Conservation (phyloP, 2,888 invertebrate genomes). For the Sicus ferrugineus region DNA sequence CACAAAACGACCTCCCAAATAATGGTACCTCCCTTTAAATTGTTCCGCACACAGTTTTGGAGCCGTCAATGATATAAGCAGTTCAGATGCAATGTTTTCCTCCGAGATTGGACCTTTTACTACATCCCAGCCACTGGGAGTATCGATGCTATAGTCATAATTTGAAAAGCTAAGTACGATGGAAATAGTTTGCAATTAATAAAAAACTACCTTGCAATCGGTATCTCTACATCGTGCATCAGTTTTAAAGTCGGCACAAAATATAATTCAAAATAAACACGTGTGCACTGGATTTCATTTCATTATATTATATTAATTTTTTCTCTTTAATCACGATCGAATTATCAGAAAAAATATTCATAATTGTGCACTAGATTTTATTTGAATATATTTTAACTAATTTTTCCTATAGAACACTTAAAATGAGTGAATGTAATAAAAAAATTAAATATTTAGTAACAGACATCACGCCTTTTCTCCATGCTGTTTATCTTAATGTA, state of each 20-base stretch:
- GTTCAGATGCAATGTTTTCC: slow-evolving; percentile 76
- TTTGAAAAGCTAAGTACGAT: background rate
- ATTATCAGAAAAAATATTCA: too few species aligned
- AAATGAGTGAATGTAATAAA: slow-evolving; percentile 38
- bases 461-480: slow-evolving; percentile 93
- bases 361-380: too few species aligned
- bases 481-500: slow-evolving; percentile 84
- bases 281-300: too few species aligned
- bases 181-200: background rate
- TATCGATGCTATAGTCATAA: slow-evolving; percentile 79
- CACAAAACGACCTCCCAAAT: slow-evolving; percentile 92
- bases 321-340: too few species aligned
- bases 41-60: slow-evolving; percentile 89
- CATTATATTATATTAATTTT: too few species aligned
- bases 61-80: slow-evolving; percentile 93
- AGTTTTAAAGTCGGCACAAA: slow-evolving; percentile 75
- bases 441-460: slow-evolving; percentile 86
- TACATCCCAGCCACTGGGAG: slow-evolving; percentile 99
- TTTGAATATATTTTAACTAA: too few species aligned
- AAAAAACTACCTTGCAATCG: slow-evolving; percentile 71
- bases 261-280: too few species aligned
- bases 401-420: too few species aligned
- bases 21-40: slow-evolving; percentile 83
- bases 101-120: slow-evolving; percentile 75
- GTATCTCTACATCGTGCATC: slow-evolving; percentile 70